Evolutionary conservation across 2,113 vertebrate genomes (phyloP).

Genomic region (Poecile atricapillus): DNA sequence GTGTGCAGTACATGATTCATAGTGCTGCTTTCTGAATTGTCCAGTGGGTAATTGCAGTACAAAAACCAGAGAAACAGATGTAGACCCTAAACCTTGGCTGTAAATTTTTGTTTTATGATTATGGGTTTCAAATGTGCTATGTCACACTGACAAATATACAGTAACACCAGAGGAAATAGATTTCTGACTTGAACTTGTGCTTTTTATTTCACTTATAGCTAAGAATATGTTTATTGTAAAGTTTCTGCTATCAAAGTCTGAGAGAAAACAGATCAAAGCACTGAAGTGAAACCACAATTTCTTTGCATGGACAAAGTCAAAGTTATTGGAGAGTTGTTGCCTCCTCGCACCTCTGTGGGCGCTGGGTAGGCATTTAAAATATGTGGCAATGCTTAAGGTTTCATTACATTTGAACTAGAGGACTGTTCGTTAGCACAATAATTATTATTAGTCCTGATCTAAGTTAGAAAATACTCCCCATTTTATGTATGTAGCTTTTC

Average conservation of each 20-base stretch:
- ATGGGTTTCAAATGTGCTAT: constrained; percentile 78
- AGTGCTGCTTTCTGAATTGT: constrained; percentile 70
- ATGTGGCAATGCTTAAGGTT: constrained; percentile 2
- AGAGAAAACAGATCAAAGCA: constrained; percentile 43
- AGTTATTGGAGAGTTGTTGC: not conserved
- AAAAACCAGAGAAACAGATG: constrained; percentile 80
- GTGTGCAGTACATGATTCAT: constrained; percentile 70
- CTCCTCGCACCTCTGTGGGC: not conserved
- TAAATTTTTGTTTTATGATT: constrained; percentile 82
- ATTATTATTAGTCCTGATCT: not conserved
- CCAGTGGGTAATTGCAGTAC: constrained; percentile 77
- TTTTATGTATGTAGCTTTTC: not conserved
- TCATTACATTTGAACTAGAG: constrained; percentile 50
- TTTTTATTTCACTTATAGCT: constrained; percentile 66
- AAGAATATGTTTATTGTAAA: constrained; percentile 63
- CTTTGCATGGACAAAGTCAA: not conserved
- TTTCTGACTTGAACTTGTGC: constrained; percentile 67
- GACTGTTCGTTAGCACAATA: constrained; percentile 15
- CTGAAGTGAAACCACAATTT: not conserved
- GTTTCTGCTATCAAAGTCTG: constrained; percentile 42
- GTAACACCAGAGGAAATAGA: constrained; percentile 72
- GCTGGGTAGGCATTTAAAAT: constrained; percentile 51
- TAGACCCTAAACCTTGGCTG: constrained; percentile 75
- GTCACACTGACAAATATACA: constrained; percentile 74
- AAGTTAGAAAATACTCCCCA: not conserved